These are phyloP conservation scores for Sebastes goodei DNA, from an alignment of 2,797 vertebrate species.

Conservation along the genomic window DNA sequence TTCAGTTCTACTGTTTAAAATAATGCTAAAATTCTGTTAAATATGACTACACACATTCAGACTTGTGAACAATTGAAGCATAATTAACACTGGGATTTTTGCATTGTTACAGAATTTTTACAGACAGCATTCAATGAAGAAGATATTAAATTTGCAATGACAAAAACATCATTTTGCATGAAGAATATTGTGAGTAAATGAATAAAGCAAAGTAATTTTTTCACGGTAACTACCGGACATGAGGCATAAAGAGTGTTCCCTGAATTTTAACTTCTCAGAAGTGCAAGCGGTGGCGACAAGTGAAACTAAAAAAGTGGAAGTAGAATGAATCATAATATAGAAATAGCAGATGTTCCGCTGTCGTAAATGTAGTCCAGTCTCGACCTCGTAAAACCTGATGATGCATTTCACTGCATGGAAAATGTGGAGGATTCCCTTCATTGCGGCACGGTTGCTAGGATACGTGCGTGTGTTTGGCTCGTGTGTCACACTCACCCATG, in stretches of 20 bases:
- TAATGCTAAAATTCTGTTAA: not conserved
- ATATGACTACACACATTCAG: not conserved
- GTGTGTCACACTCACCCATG: slow-evolving; percentile 84
- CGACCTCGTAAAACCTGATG: slow-evolving; percentile 32
- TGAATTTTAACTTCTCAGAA: slow-evolving; percentile 36
- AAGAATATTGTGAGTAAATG: not conserved
- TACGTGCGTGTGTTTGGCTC: not conserved
- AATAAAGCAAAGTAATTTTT: not conserved
- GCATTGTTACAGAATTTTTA: not conserved
- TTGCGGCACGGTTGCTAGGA: slow-evolving; percentile 16
- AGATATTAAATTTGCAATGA: not conserved
- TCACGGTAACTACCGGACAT: not conserved
- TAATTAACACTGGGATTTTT: not conserved
- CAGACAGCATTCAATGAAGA: not conserved
- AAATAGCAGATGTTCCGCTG: slow-evolving; percentile 57
- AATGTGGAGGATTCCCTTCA: not conserved
- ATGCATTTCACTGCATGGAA: slow-evolving; percentile 23
- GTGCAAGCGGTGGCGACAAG: slow-evolving; percentile 22
- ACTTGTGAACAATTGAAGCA: not conserved
- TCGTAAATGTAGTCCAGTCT: slow-evolving; percentile 8
- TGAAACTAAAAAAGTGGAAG: slow-evolving; percentile 59
- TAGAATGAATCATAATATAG: slow-evolving; percentile 32
- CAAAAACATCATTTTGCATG: not conserved
- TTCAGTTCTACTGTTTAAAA: not conserved
- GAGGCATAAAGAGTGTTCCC: not conserved